phyloP scores from a whole-genome alignment of 2,113 vertebrate genomes.

The Lophius piscatorius region DNA sequence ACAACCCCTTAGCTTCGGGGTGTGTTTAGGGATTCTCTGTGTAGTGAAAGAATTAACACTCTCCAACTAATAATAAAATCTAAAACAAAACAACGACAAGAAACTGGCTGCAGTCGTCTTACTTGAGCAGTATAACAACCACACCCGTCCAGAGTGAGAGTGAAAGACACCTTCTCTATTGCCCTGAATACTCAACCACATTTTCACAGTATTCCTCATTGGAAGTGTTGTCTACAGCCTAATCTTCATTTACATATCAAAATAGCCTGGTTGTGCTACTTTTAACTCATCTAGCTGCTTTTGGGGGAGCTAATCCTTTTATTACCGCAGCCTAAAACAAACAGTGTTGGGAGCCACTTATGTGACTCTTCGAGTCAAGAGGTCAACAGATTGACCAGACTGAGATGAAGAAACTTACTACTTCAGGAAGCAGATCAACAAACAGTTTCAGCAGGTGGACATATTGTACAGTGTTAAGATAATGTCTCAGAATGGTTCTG shows the following conservation, averaged over 20 bases:
- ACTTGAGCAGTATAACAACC: conserved; percentile 2
- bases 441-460: not conserved
- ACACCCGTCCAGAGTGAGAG: conserved; percentile 17
- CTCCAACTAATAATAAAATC: not conserved
- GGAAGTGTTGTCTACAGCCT: not conserved
- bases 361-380: conserved; percentile 3
- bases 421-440: too few species aligned
- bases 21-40: conserved; percentile 12
- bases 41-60: not conserved
- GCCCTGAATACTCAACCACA: not conserved
- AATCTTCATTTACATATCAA: conserved; percentile 6
- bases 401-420: too few species aligned
- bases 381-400: not conserved
- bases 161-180: not conserved
- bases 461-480: not conserved
- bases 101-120: not conserved
- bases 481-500: too few species aligned
- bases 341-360: conserved; percentile 21
- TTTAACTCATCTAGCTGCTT: conserved; percentile 46
- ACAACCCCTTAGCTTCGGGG: too few species aligned
- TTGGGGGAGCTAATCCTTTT: conserved; percentile 41
- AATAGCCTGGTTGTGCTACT: conserved; percentile 40
- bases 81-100: not conserved
- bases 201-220: not conserved
- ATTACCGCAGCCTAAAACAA: conserved; percentile 21